Percentiles rank a stretch among this genome's conserved stretches.
Evolutionary conservation across 2,113 vertebrate species (phyloP).

Genomic region (Rhodinocichla rosea): DNA sequence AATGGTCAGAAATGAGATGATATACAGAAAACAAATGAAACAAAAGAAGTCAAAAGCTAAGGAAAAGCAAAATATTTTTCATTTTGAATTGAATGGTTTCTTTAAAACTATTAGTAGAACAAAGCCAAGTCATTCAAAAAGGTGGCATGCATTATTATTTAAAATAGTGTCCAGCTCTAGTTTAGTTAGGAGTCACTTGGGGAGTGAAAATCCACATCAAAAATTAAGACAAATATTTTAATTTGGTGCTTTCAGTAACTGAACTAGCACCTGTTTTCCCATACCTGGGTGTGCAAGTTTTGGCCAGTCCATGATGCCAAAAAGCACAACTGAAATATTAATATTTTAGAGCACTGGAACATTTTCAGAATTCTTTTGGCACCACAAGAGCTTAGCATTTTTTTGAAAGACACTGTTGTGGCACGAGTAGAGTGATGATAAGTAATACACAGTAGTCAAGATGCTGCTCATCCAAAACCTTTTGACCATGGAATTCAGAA

Average conservation of each 20-base stretch:
- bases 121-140: neutral
- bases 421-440: neutral
- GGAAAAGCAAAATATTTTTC: slow-evolving; percentile 27
- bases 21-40: neutral
- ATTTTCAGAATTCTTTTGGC: neutral
- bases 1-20: neutral
- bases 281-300: slow-evolving; percentile 36
- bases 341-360: neutral
- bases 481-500: slow-evolving; percentile 52
- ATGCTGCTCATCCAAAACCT: neutral
- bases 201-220: neutral
- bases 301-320: neutral
- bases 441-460: neutral
- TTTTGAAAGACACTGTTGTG: neutral
- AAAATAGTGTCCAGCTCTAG: neutral
- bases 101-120: neutral
- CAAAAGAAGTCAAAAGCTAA: neutral
- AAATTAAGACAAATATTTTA: neutral
- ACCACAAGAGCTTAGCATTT: neutral
- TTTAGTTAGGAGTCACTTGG: neutral
- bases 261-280: neutral
- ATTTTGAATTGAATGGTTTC: neutral
- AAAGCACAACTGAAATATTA: neutral
- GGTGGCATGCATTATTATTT: neutral
- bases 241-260: neutral